Evolutionary conservation across 2,888 invertebrate species (phyloP).

Genomic region (Nephrotoma flavescens): DNA sequence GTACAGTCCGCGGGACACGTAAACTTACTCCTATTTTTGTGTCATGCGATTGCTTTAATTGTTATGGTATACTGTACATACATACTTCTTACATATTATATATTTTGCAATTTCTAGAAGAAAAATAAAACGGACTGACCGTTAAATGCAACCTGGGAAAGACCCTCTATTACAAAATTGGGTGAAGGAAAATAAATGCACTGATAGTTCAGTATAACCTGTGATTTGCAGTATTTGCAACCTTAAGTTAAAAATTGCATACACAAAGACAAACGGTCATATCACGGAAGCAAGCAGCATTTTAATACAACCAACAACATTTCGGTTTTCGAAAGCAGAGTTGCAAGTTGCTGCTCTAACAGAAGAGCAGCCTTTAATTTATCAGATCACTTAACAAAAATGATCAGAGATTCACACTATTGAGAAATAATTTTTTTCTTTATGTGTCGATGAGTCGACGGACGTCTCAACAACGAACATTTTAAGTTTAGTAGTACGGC

Average conservation of each 20-base stretch:
- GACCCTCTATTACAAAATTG: too few species aligned
- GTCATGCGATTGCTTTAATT: too few species aligned
- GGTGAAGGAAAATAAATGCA: not conserved
- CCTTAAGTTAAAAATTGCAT: not conserved
- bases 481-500: not conserved
- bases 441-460: not conserved
- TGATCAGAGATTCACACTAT: not conserved
- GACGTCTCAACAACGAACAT: not conserved
- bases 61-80: too few species aligned
- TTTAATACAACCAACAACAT: not conserved
- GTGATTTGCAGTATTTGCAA: not conserved
- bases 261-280: not conserved
- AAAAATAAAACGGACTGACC: too few species aligned
- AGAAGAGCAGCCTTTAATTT: not conserved
- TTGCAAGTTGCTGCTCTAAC: not conserved
- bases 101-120: too few species aligned
- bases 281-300: not conserved
- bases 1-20: not conserved
- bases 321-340: not conserved
- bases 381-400: not conserved
- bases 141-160: not conserved
- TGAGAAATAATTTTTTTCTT: not conserved
- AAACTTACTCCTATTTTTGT: too few species aligned
- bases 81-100: too few species aligned
- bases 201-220: not conserved